Conservation (phyloP, 2,113 vertebrate species). For the Passer domesticus region DNA sequence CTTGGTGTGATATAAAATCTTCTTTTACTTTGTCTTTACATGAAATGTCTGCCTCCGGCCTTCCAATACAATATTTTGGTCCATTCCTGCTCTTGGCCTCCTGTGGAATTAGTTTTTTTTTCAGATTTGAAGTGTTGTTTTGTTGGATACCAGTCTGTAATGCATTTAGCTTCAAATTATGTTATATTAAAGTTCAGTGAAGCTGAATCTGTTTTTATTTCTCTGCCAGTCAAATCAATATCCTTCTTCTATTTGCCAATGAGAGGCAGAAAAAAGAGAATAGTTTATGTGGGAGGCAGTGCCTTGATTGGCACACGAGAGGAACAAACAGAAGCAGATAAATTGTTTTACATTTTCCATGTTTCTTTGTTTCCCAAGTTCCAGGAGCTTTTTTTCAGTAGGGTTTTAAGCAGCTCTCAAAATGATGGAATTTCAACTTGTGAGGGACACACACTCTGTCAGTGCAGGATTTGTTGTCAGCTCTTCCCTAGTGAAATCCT, state of each 20-base stretch:
- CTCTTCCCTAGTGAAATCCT: background rate
- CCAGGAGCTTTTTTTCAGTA: background rate
- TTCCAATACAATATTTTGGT: background rate
- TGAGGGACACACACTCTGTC: background rate
- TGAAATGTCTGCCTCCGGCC: background rate
- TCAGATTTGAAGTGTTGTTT: background rate
- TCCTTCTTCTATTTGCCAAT: slow-evolving; percentile 16
- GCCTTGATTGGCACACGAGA: slow-evolving; percentile 30
- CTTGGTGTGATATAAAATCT: background rate
- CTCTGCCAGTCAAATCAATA: slow-evolving; percentile 20
- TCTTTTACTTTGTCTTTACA: background rate
- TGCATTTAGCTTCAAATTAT: slow-evolving; percentile 12
- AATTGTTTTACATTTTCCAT: background rate
- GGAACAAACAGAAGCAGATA: slow-evolving; percentile 10
- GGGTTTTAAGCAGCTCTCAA: background rate
- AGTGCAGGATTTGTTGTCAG: background rate
- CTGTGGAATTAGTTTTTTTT: background rate
- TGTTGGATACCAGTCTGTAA: background rate
- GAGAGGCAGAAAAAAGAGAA: background rate
- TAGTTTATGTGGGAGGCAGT: background rate
- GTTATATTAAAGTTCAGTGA: slow-evolving; percentile 49
- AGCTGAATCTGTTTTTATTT: slow-evolving; percentile 48
- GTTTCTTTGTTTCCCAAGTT: background rate
- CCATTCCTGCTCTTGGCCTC: background rate
- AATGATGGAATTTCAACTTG: background rate